Conservation (phyloP, 2,888 invertebrate genomes). For the Aspidapion aeneum region DNA sequence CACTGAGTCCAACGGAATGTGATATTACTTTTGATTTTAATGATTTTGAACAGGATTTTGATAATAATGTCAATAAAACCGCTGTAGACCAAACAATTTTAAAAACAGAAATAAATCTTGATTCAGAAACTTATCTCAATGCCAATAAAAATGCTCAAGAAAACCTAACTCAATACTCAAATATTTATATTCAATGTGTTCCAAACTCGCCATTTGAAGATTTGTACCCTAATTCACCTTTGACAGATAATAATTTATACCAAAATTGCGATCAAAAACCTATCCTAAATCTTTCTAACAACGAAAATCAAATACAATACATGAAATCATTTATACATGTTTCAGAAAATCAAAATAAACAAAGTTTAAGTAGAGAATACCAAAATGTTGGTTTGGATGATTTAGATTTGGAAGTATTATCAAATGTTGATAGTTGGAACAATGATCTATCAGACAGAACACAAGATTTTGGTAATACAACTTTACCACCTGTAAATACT, state of each 20-base stretch:
- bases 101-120: slow-evolving; percentile 26
- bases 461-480: slow-evolving; percentile 27
- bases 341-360: too few species aligned
- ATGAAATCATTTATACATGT: too few species aligned
- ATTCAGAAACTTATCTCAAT: slow-evolving; percentile 30
- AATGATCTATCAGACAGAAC: slow-evolving; percentile 36
- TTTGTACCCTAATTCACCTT: not conserved
- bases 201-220: not conserved
- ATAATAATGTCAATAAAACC: slow-evolving; percentile 31
- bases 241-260: not conserved
- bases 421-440: slow-evolving; percentile 29
- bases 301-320: slow-evolving; percentile 3
- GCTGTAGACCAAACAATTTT: slow-evolving; percentile 11
- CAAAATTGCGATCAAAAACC: not conserved
- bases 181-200: slow-evolving; percentile 31
- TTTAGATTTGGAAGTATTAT: slow-evolving; percentile 39
- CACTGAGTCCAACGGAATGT: slow-evolving; percentile 25
- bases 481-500: slow-evolving; percentile 38
- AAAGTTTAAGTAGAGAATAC: slow-evolving; percentile 22
- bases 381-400: slow-evolving; percentile 32
- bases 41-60: slow-evolving; percentile 41
- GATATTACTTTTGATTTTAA: slow-evolving; percentile 40
- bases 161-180: slow-evolving; percentile 23
- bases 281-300: not conserved
- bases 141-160: slow-evolving; percentile 13